phyloP scores from a whole-genome alignment of 2,888 invertebrate species.

The Syrphus vitripennis region DNA sequence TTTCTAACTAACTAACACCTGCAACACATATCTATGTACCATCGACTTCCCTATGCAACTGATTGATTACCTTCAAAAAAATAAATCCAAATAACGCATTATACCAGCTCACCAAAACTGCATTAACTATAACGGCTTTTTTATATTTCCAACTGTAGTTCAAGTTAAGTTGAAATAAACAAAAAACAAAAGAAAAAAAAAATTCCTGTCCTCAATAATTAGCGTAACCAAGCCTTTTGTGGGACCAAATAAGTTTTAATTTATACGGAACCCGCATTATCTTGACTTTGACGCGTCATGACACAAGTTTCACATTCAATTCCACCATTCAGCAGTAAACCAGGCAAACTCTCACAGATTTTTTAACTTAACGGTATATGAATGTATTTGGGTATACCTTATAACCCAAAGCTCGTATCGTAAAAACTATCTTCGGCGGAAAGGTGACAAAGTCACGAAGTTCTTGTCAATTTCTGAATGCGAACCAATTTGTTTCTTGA shows the following conservation, averaged over 20 bases:
- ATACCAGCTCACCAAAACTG: conserved; percentile 18
- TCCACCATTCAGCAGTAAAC: background rate
- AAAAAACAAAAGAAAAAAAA: background rate
- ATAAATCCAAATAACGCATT: conserved; percentile 40
- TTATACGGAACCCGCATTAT: conserved; percentile 28
- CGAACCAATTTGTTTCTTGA: conserved; percentile 80
- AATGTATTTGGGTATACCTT: background rate
- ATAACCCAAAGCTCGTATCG: background rate
- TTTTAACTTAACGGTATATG: conserved; percentile 1
- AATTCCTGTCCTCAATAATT: conserved; percentile 60
- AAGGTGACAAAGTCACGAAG: conserved; percentile 81
- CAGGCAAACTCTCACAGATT: background rate
- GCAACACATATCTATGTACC: background rate
- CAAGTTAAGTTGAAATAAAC: conserved; percentile 2
- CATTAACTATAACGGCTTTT: background rate
- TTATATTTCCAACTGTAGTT: conserved; percentile 45
- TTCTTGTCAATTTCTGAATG: conserved; percentile 81
- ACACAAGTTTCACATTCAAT: conserved; percentile 47
- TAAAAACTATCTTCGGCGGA: conserved; percentile 59
- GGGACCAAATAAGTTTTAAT: conserved; percentile 52
- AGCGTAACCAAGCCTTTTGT: conserved; percentile 59
- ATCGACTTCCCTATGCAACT: conserved; percentile 27
- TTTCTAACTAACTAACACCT: background rate
- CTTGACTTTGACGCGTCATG: conserved; percentile 63
- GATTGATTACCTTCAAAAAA: conserved; percentile 58